Evolutionary conservation across 2,113 vertebrate species (phyloP), one percentile per base, ranked within the genome.

Genomic region (Aphelocoma coerulescens): DNA sequence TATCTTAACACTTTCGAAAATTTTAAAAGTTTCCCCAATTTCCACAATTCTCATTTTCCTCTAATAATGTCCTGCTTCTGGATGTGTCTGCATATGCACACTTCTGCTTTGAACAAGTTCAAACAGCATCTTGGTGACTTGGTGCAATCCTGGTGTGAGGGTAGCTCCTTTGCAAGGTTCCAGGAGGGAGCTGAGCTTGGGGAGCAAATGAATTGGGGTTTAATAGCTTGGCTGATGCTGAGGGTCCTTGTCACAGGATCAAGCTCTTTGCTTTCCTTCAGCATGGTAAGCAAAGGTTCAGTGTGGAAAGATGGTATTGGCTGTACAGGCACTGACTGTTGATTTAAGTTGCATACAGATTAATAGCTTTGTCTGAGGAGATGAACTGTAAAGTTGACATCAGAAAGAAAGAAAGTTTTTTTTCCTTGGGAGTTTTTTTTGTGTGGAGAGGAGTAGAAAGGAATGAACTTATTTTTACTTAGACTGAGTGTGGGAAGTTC

Each of bases 301-400:
- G 58, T 18, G 23, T 81, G 43, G 43, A 65, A 72, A 32, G 58
- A 26, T 44, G n/a, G 41, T 39, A 33, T 49, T 52, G 66, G 20
- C 49, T 89, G 7, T n/a, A 26, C 0, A 0, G 20, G 17, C 23
- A 32, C 43, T 0, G 2, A 13, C 17, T 37, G 27, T 27, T 4
- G 5, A 27, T 77, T n/a, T 69, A 52, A 62, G 33, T 15, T 55
- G 14, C 21, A 1, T 39, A 3, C 11, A 62, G 39, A 16, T 83
- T 46, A 63, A 46, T 21, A 51, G 33, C 26, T 17, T 12, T 0
- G 3, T 72, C 62, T 79, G 51, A 69, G 58, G 79, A 66, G 44
- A 14, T 67, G 33, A 79, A 59, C 10, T 79, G 43, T 71, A 11
- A 81, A 67, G 27, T 9, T 65, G 66, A 72, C 23, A 14, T 19